Evolutionary conservation across 2,113 vertebrate species (phyloP), one percentile per base, ranked within the genome.

Genomic region (Podarcis raffonei): DNA sequence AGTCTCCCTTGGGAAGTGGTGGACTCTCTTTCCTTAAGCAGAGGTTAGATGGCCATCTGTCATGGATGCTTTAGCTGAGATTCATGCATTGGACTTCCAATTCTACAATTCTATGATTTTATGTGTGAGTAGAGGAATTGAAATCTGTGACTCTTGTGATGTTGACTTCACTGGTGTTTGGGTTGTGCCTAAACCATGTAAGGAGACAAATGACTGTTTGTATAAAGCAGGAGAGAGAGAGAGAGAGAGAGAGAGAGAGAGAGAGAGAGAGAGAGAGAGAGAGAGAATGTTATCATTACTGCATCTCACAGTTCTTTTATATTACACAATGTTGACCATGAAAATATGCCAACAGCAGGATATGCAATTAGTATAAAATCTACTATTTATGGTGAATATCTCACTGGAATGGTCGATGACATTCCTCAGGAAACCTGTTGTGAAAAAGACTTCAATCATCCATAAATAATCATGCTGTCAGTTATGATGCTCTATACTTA

Each of bases 381-480:
- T 88, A 84, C 35, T 75, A 71, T 86, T 90, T 87, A 80, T 91
- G 93, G 35, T 6, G 37, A 87, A 84, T 89, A 7, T 25, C 25
- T 11, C 48, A 25, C 68, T 53, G 53, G 62, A 27, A 85, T 72
- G 65, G 18, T 80, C 2, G 32, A 16, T 81, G 75, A 81, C 75
- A 86, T 71, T 87, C n/a, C 74, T 74, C 83, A 32, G 65, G 59
- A 42, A 27, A 53, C 30, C 87, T 76, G 20, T 81, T 78, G 9
- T 68, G 91, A 88, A 77, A 84, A 65, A 27, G 75, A 2, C 3
- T 84, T 81, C 57, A 85, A 42, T 78, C 8, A 25, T 35, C 66
- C 32, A 59, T 83, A 81, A 86, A 92, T 83, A 72, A 86, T 68
- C 23, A 20, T 83, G 5, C 48, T 65, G 22, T 37, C 74, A 85